Percentiles rank a stretch among this genome's conserved stretches.
Conservation (phyloP, 2,113 vertebrate genomes). For the Paralichthys olivaceus region DNA sequence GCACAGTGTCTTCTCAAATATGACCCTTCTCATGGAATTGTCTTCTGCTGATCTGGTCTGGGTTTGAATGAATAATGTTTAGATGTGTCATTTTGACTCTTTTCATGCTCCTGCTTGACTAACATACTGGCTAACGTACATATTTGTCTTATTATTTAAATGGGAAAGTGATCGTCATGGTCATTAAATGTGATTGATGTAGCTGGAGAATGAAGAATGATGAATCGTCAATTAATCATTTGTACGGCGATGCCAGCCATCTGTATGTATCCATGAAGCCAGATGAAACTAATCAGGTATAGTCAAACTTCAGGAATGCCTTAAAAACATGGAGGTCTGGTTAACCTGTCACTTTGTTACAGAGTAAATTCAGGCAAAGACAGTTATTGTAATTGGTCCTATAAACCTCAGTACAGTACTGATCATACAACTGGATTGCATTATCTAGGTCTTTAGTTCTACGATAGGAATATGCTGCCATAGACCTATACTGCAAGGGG, state of each 20-base stretch:
- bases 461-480: too few relatives aligned
- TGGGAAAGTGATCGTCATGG: not conserved
- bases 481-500: too few relatives aligned
- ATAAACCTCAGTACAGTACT: too few relatives aligned
- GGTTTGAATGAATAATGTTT: not conserved
- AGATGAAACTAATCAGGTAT: not conserved
- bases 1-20: conserved; percentile 36
- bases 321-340: not conserved
- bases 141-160: not conserved
- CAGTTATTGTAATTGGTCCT: too few relatives aligned
- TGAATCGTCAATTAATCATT: not conserved
- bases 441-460: too few relatives aligned
- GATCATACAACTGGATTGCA: too few relatives aligned
- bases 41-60: conserved; percentile 3
- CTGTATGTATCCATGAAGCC: not conserved
- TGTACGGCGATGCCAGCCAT: not conserved
- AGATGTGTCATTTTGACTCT: not conserved
- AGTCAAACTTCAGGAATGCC: not conserved
- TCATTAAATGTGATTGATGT: not conserved
- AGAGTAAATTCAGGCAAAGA: too few relatives aligned
- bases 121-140: too few relatives aligned
- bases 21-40: conserved; percentile 62
- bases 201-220: not conserved
- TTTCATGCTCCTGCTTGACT: too few relatives aligned
- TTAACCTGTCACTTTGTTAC: not conserved